phyloP scores from a whole-genome alignment of 2,888 invertebrate genomes.

The Drosophila testacea region DNA sequence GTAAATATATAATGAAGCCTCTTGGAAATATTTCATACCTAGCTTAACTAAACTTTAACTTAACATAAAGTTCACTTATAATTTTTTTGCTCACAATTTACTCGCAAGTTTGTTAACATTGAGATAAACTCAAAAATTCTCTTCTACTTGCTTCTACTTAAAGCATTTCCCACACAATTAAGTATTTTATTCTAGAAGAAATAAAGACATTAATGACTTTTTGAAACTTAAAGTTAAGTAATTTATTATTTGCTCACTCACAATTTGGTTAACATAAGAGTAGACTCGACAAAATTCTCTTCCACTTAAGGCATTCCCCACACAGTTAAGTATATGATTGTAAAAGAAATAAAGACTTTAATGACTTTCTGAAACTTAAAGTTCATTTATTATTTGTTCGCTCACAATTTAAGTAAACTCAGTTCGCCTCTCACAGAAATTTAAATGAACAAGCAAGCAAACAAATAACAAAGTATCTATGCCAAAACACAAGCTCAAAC shows the following conservation, averaged over 20 bases:
- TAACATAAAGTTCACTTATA: too few species aligned
- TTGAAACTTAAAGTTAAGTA: neutral
- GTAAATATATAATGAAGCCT: too few species aligned
- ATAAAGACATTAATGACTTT: neutral
- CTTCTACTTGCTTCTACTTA: too few species aligned
- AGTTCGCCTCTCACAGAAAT: conserved; percentile 13
- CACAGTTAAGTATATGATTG: neutral
- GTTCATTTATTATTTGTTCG: conserved; percentile 1
- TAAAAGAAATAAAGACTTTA: neutral
- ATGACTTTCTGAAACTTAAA: conserved; percentile 9
- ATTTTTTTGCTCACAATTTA: too few species aligned
- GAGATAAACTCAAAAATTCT: too few species aligned
- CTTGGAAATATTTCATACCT: too few species aligned
- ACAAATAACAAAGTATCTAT: conserved; percentile 54
- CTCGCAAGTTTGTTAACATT: too few species aligned
- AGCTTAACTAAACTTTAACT: too few species aligned
- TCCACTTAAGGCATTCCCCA: neutral
- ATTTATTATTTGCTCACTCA: too few species aligned
- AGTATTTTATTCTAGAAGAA: neutral
- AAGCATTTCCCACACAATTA: too few species aligned
- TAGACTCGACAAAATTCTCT: too few species aligned
- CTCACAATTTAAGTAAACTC: neutral
- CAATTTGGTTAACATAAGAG: too few species aligned
- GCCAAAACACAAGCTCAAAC: conserved; percentile 49
- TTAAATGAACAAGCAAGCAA: conserved; percentile 22